Evolutionary conservation across 2,888 invertebrate species (phyloP), one percentile per base, ranked within the genome.

Genomic region (Cataglyphis rosenhaueri): DNA sequence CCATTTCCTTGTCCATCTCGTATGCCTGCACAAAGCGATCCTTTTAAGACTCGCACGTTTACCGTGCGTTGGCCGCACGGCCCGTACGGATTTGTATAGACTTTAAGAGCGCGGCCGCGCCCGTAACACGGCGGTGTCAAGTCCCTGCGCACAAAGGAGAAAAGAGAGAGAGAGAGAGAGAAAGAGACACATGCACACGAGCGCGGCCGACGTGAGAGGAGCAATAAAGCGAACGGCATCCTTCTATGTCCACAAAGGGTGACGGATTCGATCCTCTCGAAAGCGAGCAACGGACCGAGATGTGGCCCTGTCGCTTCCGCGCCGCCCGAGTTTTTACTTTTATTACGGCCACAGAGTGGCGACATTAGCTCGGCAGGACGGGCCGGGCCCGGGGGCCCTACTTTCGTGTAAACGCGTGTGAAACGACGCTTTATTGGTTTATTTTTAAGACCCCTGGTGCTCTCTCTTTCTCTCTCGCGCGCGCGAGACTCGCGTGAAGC

Each of bases 361-460:
- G 65, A 84, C 75, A 48, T 61, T 73, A 74, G 75, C 66, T 57
- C n/a, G 59, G 41, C 41, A 18, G 48, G 62, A 29, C 52, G 29
- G 29, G 29, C 29, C 2, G 41, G 57, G 29, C 65, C 35, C 57
- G 68, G 59, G 62, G 59, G 78, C 57, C 70, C 78, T 74, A 84
- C 35, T 84, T 83, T 84, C 65, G 66, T 79, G 85, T 88, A 87
- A 88, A 90, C 87, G 83, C 83, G 86, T 87, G 89, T 85, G 88
- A 88, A 88, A 86, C 83, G 84, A 32, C 74, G 85, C 76, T 92
- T 92, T 92, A 92, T 92, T 91, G 87, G 92, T 92, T 92, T 92
- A 92, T 92, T 92, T 92, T 90, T 84, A 89, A 87, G 86, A 86
- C 86, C 84, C 85, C 87, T 29, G 83, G 84, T 81, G 83, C 73